Percentiles rank a stretch among this genome's conserved stretches.
phyloP scores from a whole-genome alignment of 2,113 vertebrate species.

The Taurulus bubalis region DNA sequence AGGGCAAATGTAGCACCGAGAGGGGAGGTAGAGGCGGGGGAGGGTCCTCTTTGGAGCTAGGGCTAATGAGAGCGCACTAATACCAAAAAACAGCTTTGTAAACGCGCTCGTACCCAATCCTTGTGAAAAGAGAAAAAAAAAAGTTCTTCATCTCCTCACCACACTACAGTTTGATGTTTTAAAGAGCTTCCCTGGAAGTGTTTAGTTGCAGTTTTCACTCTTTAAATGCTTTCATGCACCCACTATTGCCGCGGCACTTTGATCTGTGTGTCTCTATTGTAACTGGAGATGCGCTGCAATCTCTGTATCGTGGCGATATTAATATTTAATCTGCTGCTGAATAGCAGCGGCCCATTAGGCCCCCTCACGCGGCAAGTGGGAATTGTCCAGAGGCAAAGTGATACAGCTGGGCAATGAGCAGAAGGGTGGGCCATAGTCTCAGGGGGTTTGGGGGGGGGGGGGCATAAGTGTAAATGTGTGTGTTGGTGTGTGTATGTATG shows the following conservation, averaged over 20 bases:
- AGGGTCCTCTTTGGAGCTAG: constrained; percentile 68
- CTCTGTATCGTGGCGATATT: constrained; percentile 85
- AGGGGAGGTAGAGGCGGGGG: constrained; percentile 62
- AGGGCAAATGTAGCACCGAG: constrained; percentile 82
- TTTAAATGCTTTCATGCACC: constrained; percentile 84
- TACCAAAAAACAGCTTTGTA: constrained; percentile 80
- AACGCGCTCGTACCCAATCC: constrained; percentile 59
- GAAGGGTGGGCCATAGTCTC: constrained; percentile 74
- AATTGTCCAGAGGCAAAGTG: constrained; percentile 87
- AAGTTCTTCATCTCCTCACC: constrained; percentile 72
- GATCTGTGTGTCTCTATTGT: constrained; percentile 84
- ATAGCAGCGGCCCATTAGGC: constrained; percentile 86
- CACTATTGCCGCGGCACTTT: constrained; percentile 80
- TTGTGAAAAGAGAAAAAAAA: constrained; percentile 51
- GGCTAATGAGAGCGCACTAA: constrained; percentile 81
- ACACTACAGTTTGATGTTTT: constrained; percentile 74
- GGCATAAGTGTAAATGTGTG: background rate
- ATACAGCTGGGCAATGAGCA: constrained; percentile 83
- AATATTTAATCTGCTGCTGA: constrained; percentile 89
- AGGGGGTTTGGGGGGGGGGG: constrained; percentile 26
- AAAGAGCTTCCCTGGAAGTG: constrained; percentile 77
- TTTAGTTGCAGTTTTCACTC: constrained; percentile 81
- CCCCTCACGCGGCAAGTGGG: constrained; percentile 85
- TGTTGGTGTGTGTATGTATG: background rate
- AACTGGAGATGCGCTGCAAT: constrained; percentile 86